phyloP scores from a whole-genome alignment of 1,140 invertebrate genomes.

The Tetraneura akinire region DNA sequence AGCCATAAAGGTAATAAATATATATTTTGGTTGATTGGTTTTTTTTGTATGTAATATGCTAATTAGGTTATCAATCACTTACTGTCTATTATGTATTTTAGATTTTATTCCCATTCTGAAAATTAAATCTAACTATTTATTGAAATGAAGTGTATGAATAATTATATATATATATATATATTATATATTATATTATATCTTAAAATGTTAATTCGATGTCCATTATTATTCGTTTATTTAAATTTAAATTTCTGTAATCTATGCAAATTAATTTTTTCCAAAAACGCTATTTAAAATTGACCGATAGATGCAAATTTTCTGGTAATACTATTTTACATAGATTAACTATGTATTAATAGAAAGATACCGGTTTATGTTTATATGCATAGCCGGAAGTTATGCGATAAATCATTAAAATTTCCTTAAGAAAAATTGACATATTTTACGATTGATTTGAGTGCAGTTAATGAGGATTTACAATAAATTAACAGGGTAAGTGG shows the following conservation, averaged over 20 bases:
- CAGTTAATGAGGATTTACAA: not conserved
- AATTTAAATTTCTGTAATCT: constrained; percentile 1
- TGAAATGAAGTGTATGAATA: not conserved
- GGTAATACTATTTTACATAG: no score
- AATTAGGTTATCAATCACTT: not conserved
- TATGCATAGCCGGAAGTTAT: not conserved
- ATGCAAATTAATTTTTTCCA: constrained; percentile 8
- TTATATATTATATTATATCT: not conserved
- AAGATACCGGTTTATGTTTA: not conserved
- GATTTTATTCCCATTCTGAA: not conserved
- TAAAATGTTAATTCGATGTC: no score
- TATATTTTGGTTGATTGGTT: no score
- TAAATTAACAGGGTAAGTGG: not conserved
- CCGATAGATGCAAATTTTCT: not conserved
- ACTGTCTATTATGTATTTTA: not conserved
- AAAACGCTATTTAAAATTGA: not conserved
- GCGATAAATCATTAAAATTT: not conserved
- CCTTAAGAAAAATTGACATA: not conserved
- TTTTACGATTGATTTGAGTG: not conserved
- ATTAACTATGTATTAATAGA: not conserved
- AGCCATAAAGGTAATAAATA: no score
- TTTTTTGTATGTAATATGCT: no score
- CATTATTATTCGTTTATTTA: not conserved
- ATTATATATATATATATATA: not conserved
- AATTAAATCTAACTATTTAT: not conserved